Evolutionary conservation across 2,888 invertebrate species (phyloP).

Genomic region (Anthrax anthrax): DNA sequence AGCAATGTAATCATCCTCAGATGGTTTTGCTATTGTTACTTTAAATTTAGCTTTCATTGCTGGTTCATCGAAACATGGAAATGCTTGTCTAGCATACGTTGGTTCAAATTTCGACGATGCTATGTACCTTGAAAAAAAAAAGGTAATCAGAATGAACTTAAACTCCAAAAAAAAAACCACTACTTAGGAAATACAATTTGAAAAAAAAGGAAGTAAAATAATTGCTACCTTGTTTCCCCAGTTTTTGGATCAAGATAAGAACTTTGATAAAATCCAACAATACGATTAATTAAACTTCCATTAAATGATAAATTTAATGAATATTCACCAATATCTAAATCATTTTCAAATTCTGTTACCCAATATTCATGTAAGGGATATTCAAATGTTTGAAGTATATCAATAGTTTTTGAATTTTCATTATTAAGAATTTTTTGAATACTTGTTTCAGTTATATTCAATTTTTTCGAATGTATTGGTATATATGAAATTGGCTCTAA

Average conservation of each 20-base stretch:
- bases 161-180: no score
- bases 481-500: constrained; percentile 33
- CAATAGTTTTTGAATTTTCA: constrained; percentile 17
- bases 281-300: constrained; percentile 51
- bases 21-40: constrained; percentile 60
- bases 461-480: constrained; percentile 36
- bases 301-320: constrained; percentile 45
- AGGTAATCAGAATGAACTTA: no score
- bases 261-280: constrained; percentile 64
- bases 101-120: constrained; percentile 92
- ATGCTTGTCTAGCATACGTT: constrained; percentile 81
- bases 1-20: constrained; percentile 49
- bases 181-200: no score
- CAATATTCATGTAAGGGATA: constrained; percentile 29
- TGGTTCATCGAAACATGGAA: constrained; percentile 93
- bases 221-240: constrained; percentile 30
- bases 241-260: constrained; percentile 36
- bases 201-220: no score
- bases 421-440: constrained; percentile 22
- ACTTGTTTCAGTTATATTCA: constrained; percentile 36
- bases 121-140: constrained; percentile 44
- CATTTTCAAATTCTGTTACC: constrained; percentile 30
- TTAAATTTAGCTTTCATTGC: constrained; percentile 76
- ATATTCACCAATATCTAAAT: constrained; percentile 34
- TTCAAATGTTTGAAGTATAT: constrained; percentile 22